Base-by-base conservation (phyloP, 1,140 invertebrate species). In the Aricia agestis region DNA sequence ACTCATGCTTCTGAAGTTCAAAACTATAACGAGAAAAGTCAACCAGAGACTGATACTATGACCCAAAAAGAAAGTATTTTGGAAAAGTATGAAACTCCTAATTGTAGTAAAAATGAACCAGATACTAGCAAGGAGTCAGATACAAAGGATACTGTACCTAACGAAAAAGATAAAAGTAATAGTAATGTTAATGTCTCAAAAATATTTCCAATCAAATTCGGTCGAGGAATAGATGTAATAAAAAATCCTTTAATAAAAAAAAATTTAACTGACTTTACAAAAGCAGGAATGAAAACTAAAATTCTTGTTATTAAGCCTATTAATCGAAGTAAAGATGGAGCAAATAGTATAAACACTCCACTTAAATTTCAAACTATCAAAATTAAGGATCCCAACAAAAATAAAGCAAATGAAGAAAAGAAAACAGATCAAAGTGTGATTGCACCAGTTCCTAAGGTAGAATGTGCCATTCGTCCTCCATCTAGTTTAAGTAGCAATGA, bases 241-340 rank as follows among this genome's bases (percentile, higher is more conserved):
- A 89, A 88, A 74, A 89, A 87, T 82, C 89, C 89, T n/a, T 70
- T 89, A 69, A 85, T 90, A 19, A 90, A 84, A 71, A 85, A 86
- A 76, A 89, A 89, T 77, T 83, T 90, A n/a, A 80, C 80, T 4
- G 87, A 91, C 63, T 87, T 91, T 68, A 81, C 78, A 59, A 91
- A 89, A 76, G 82, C 87, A 15, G 89, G 85, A 36, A 83, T 88
- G 83, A 91, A 86, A 80, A 90, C 87, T 32, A 90, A 91, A 82
- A 88, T 91, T 73, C 74, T 91, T 70, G 86, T 91, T 18, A 90
- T 91, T 41, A 91, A 91, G 76, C 89, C 85, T 11, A 85, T 91
- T 11, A 84, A 86, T 67, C 82, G 84, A 71, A 84, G 79, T 65
- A 81, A 82, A 72, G 89, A 88, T 72, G 81, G 84, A 17, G 72